Evolutionary conservation across 2,113 vertebrate genomes (phyloP).

Genomic region (Piprites chloris): DNA sequence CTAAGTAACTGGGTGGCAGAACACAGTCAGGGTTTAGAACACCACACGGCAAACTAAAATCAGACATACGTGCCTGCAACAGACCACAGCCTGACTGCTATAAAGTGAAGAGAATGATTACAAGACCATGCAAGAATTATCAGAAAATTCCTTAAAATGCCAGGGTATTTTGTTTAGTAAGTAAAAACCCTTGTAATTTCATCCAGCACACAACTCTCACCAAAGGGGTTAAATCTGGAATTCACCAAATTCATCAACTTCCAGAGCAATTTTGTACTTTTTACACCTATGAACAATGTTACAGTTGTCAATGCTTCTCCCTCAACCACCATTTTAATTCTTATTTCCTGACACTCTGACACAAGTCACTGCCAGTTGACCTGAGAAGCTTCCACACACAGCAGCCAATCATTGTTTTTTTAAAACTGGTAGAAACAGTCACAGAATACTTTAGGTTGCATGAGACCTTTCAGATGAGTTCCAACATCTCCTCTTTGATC

Average conservation of each 20-base stretch:
- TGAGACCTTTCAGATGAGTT: neutral
- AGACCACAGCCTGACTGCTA: neutral
- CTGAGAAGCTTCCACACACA: neutral
- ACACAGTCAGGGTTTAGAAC: neutral
- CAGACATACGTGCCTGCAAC: accelerated
- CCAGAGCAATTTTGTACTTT: neutral
- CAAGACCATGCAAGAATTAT: accelerated
- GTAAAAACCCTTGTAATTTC: neutral
- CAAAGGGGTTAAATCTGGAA: accelerated
- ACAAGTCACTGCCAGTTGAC: neutral
- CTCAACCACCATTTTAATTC: neutral
- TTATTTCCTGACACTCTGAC: neutral
- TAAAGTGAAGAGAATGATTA: neutral
- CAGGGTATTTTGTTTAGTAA: accelerated
- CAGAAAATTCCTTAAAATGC: neutral
- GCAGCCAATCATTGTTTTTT: neutral
- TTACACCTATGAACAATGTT: neutral
- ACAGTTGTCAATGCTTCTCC: neutral
- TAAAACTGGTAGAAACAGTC: accelerated
- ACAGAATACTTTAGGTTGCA: neutral
- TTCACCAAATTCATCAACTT: neutral
- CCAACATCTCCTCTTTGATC: neutral
- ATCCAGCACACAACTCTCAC: neutral
- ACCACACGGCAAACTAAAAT: neutral
- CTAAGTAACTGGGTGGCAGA: neutral